A percentile compares a stretch with the other conserved stretches of the same genome.
phyloP scores from a whole-genome alignment of 1,140 invertebrate genomes.

The Radopholus similis region DNA sequence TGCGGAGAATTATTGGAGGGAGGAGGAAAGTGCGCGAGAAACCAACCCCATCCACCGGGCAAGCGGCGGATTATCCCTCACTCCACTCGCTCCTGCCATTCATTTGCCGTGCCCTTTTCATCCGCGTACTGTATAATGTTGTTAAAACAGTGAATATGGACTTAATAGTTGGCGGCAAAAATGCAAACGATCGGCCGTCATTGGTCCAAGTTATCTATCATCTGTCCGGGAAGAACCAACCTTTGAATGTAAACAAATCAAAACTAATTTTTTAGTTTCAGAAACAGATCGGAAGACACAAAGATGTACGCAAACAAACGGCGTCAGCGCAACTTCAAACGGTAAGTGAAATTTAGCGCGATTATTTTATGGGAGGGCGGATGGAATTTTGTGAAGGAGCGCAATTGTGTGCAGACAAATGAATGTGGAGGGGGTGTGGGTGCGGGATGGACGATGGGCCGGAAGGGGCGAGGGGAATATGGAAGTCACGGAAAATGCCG shows the following conservation, averaged over 20 bases:
- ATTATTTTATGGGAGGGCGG: not conserved
- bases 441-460: not conserved
- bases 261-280: too few relatives aligned
- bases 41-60: too few relatives aligned
- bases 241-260: too few relatives aligned
- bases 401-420: not conserved
- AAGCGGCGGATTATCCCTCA: too few relatives aligned
- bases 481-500: conserved; percentile 23
- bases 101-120: too few relatives aligned
- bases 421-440: not conserved
- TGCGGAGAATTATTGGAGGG: too few relatives aligned
- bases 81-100: too few relatives aligned
- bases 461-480: not conserved
- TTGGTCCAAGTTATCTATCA: not conserved
- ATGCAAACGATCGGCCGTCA: too few relatives aligned
- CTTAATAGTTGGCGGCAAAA: too few relatives aligned
- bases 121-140: too few relatives aligned
- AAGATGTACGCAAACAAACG: conserved; percentile 31
- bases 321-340: conserved; percentile 31
- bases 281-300: not conserved
- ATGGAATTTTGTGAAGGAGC: not conserved
- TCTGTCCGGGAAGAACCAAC: not conserved
- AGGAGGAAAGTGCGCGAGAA: not conserved
- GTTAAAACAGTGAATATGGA: too few relatives aligned
- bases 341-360: conserved; percentile 4